Conservation (phyloP, 2,797 vertebrate species). For the Aulostomus chinensis region DNA sequence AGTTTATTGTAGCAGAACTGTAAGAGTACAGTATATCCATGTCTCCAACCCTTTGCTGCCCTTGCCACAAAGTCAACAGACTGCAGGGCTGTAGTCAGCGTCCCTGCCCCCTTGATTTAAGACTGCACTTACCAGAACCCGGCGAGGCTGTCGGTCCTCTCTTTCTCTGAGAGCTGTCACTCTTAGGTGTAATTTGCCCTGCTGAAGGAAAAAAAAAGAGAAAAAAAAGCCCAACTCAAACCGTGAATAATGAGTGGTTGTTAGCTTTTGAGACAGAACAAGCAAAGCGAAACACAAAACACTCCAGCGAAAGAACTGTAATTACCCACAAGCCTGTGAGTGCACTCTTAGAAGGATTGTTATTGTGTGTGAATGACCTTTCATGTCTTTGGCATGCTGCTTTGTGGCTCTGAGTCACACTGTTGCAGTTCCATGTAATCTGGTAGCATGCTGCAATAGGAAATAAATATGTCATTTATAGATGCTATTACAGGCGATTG, state of each 20-base stretch:
- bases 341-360: slow-evolving; percentile 81
- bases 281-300: slow-evolving; percentile 86
- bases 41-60: slow-evolving; percentile 63
- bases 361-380: slow-evolving; percentile 82
- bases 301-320: slow-evolving; percentile 83
- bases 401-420: slow-evolving; percentile 59
- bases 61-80: slow-evolving; percentile 83
- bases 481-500: slow-evolving; percentile 41
- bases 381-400: slow-evolving; percentile 78
- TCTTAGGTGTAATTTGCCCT: slow-evolving; percentile 79
- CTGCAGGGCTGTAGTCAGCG: slow-evolving; percentile 75
- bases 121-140: slow-evolving; percentile 77
- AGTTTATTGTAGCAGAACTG: slow-evolving; percentile 62
- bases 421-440: slow-evolving; percentile 50
- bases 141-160: slow-evolving; percentile 65
- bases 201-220: slow-evolving; percentile 42
- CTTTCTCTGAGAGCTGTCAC: slow-evolving; percentile 83
- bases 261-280: slow-evolving; percentile 84
- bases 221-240: slow-evolving; percentile 69
- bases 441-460: slow-evolving; percentile 35
- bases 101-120: slow-evolving; percentile 79
- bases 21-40: slow-evolving; percentile 65
- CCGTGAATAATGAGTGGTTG: slow-evolving; percentile 86
- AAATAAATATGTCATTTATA: slow-evolving; percentile 49
- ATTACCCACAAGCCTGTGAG: slow-evolving; percentile 83